Percentiles rank a stretch among this genome's conserved stretches.
These are phyloP conservation scores for Barypeithes pellucidus DNA, from an alignment of 2,888 invertebrate genomes.

Conservation along the genomic window DNA sequence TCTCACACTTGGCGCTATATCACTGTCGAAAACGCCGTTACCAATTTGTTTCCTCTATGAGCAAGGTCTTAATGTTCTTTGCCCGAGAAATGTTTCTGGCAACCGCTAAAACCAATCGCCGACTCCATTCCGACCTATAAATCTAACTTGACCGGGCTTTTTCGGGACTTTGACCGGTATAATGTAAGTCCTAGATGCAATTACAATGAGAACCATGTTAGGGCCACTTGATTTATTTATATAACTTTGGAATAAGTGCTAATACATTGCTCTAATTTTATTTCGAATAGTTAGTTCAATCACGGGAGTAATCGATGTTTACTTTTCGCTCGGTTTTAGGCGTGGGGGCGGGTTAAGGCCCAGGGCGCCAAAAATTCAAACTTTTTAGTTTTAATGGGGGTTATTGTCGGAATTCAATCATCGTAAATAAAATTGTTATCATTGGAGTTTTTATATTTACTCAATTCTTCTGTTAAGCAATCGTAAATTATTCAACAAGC, in stretches of 20 bases:
- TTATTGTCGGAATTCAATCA: too few relatives aligned
- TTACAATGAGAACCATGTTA: constrained; percentile 49
- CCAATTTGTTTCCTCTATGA: constrained; percentile 57
- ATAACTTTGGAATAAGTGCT: constrained; percentile 21
- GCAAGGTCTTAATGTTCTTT: constrained; percentile 58
- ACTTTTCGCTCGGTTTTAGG: too few relatives aligned
- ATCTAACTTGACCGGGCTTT: constrained; percentile 55
- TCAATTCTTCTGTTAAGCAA: too few relatives aligned
- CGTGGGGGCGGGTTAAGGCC: too few relatives aligned
- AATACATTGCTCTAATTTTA: constrained; percentile 8
- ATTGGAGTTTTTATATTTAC: too few relatives aligned
- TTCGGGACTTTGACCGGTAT: constrained; percentile 43
- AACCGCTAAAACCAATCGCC: constrained; percentile 63
- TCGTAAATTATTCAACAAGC: too few relatives aligned
- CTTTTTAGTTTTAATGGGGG: too few relatives aligned
- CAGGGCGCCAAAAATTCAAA: too few relatives aligned
- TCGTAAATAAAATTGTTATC: too few relatives aligned
- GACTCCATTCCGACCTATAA: constrained; percentile 61
- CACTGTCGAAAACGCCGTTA: constrained; percentile 56
- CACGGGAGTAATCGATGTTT: constrained; percentile 7
- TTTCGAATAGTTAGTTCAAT: neutral
- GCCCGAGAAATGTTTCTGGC: constrained; percentile 60
- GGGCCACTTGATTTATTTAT: constrained; percentile 42
- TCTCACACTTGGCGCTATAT: constrained; percentile 47
- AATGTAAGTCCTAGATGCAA: constrained; percentile 35